Evolutionary conservation across 2,888 invertebrate genomes (phyloP).

Genomic region (Meloe dianella): DNA sequence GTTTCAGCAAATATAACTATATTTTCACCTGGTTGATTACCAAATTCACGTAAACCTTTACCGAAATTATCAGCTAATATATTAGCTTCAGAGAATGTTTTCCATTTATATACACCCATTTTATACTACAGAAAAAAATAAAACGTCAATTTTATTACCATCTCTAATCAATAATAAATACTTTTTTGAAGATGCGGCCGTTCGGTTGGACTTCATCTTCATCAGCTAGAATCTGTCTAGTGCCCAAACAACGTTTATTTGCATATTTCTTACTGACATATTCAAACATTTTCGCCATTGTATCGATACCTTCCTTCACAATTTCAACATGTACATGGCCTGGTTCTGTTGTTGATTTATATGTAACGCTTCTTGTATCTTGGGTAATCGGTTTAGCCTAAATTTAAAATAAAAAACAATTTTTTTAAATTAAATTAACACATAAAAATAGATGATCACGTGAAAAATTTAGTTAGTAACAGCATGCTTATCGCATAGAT

Average conservation of each 20-base stretch:
- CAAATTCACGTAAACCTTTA: constrained; percentile 81
- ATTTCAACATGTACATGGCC: constrained; percentile 74
- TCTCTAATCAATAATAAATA: constrained; percentile 48
- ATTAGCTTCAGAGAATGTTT: constrained; percentile 79
- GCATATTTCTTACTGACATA: constrained; percentile 78
- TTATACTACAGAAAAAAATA: constrained; percentile 70
- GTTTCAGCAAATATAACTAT: constrained; percentile 97
- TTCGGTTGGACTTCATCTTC: constrained; percentile 94
- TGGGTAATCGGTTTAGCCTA: constrained; percentile 75
- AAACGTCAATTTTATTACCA: constrained; percentile 16
- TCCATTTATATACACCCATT: constrained; percentile 93
- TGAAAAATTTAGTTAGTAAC: neutral
- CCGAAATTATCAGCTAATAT: constrained; percentile 79
- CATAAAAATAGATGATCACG: neutral
- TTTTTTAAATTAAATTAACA: neutral
- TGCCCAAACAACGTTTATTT: constrained; percentile 82
- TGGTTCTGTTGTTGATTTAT: constrained; percentile 74
- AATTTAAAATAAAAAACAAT: constrained; percentile 12
- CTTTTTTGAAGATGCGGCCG: constrained; percentile 95
- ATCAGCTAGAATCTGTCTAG: constrained; percentile 87
- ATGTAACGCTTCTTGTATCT: constrained; percentile 72
- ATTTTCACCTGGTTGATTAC: constrained; percentile 74
- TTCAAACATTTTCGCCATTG: constrained; percentile 83
- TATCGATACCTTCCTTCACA: constrained; percentile 77
- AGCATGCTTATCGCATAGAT: neutral